A percentile compares a stretch with the other conserved stretches of the same genome.
phyloP scores from a whole-genome alignment of 2,113 vertebrate genomes.

The Pan paniscus region DNA sequence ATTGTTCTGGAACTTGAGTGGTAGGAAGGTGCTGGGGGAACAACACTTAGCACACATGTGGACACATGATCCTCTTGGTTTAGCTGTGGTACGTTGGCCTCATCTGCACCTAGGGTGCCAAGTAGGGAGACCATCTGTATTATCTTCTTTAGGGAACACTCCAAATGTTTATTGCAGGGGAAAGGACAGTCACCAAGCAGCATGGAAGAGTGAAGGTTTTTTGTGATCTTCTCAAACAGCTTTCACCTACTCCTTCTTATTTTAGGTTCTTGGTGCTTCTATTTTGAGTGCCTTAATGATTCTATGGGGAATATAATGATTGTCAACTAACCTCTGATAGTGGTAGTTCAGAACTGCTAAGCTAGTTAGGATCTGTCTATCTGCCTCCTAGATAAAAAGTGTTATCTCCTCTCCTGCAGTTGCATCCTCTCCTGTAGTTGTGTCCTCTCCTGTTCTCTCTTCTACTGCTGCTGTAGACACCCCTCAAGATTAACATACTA shows the following conservation, averaged over 20 bases:
- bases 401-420: not conserved
- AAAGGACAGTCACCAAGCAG: not conserved
- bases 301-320: not conserved
- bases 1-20: not conserved
- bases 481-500: not conserved
- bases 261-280: not conserved
- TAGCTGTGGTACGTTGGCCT: not conserved
- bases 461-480: not conserved
- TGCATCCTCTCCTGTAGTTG: too few relatives aligned
- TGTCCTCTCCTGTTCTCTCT: not conserved
- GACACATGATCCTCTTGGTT: not conserved
- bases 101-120: not conserved
- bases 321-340: not conserved
- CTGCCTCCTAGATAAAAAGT: not conserved
- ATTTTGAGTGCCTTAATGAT: not conserved
- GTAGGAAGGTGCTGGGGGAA: not conserved
- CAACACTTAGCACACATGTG: not conserved
- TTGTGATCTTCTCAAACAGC: not conserved
- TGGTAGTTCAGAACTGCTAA: not conserved
- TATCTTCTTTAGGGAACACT: not conserved
- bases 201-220: not conserved
- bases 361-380: not conserved
- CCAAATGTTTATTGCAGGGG: too few relatives aligned
- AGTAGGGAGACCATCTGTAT: not conserved
- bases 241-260: too few relatives aligned